Conservation (phyloP, 1,140 invertebrate genomes). For the Maconellicoccus hirsutus region DNA sequence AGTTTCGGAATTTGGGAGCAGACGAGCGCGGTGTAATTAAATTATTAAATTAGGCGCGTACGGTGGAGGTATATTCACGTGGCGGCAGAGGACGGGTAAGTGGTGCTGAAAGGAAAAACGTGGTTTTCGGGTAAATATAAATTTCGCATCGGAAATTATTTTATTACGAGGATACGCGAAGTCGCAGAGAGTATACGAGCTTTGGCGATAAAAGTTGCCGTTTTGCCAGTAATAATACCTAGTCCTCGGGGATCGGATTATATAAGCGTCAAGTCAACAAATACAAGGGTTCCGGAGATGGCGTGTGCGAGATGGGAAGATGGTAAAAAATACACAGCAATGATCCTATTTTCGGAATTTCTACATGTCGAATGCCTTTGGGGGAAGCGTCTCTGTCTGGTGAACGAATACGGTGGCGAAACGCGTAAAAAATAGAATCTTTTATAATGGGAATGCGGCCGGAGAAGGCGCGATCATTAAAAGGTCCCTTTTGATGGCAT, state of each 20-base stretch:
- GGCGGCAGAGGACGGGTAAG: too few species aligned
- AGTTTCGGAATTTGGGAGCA: neutral
- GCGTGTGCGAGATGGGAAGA: neutral
- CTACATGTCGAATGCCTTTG: neutral
- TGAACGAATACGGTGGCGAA: neutral
- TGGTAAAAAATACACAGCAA: neutral
- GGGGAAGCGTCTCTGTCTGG: neutral
- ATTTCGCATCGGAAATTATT: constrained; percentile 9
- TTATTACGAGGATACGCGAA: neutral
- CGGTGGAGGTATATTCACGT: too few species aligned
- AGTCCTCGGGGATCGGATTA: neutral
- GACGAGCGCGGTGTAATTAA: neutral
- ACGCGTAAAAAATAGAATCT: neutral
- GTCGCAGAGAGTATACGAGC: neutral
- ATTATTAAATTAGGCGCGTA: neutral
- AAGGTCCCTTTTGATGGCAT: neutral
- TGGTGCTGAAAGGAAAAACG: too few species aligned
- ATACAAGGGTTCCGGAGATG: neutral
- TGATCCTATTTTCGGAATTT: neutral
- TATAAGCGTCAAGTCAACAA: constrained; percentile 8
- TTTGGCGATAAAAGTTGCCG: neutral
- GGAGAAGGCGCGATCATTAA: constrained; percentile 3
- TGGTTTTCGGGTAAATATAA: neutral
- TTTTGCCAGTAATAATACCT: neutral
- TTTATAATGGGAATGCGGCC: neutral